Conservation (phyloP, 2,797 vertebrate genomes). For the Acipenser oxyrinchus region DNA sequence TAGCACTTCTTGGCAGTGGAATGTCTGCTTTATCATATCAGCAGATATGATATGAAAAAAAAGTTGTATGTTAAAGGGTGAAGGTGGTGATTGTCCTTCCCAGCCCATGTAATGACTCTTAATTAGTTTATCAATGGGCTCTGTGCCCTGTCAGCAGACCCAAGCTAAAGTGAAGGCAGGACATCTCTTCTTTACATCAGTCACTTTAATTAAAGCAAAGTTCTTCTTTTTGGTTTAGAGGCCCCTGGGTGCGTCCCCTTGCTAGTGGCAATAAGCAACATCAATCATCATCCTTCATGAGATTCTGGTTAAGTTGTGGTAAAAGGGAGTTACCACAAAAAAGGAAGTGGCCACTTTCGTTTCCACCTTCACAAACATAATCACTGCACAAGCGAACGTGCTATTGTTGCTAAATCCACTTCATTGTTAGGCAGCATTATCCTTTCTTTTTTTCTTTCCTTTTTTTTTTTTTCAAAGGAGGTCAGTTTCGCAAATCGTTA, state of each 20-base stretch:
- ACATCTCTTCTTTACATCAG: slow-evolving; percentile 4
- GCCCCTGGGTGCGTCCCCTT: neutral
- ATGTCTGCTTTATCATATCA: neutral
- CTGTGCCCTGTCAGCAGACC: neutral
- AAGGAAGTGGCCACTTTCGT: slow-evolving; percentile 15
- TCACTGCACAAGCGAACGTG: too few species aligned
- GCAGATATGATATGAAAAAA: too few species aligned
- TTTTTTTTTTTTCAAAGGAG: too few species aligned
- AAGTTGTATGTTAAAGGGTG: neutral
- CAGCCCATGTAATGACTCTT: too few species aligned
- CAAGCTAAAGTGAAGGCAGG: neutral
- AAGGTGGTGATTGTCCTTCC: too few species aligned
- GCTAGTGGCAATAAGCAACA: neutral
- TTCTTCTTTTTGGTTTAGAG: neutral
- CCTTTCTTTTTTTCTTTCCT: too few species aligned
- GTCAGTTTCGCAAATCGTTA: too few species aligned
- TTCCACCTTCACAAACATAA: slow-evolving; percentile 8
- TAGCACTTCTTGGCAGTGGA: too few species aligned
- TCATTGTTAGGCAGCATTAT: too few species aligned
- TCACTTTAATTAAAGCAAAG: slow-evolving; percentile 29
- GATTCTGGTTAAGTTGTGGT: slow-evolving; percentile 12
- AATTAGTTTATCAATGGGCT: neutral
- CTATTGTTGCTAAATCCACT: too few species aligned
- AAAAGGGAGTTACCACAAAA: slow-evolving; percentile 7
- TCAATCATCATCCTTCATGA: neutral